Evolutionary conservation across 2,797 vertebrate genomes (phyloP).

Genomic region (Gallirallus australis): DNA sequence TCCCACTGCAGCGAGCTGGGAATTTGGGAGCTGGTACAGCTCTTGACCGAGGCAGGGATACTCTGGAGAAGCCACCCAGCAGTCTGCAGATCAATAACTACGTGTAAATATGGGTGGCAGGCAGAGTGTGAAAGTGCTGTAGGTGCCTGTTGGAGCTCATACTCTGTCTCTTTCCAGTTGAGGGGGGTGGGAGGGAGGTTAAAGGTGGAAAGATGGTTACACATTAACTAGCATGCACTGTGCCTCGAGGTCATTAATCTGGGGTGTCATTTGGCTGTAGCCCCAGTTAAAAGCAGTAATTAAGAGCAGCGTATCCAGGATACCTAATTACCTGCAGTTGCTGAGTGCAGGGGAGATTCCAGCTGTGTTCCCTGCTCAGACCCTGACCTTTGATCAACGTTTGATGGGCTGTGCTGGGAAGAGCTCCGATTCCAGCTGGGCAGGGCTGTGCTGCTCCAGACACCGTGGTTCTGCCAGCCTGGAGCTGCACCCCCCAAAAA

Average conservation of each 20-base stretch:
- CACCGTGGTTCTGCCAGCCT: background rate
- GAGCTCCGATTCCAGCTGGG: background rate
- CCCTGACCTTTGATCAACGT: background rate
- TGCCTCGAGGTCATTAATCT: background rate
- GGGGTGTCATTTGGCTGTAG: background rate
- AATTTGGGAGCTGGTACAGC: background rate
- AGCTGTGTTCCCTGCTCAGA: background rate
- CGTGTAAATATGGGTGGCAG: background rate
- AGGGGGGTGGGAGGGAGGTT: background rate
- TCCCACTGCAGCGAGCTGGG: background rate
- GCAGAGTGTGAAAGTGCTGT: background rate
- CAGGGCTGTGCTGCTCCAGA: rapidly evolving
- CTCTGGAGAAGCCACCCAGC: background rate
- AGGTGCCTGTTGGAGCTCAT: background rate
- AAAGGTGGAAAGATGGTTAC: background rate
- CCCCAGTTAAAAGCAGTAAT: background rate
- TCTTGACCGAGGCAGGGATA: background rate
- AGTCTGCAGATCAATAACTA: background rate
- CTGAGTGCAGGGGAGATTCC: background rate
- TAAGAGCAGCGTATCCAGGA: background rate
- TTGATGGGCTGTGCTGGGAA: background rate
- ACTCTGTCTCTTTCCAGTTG: conserved; percentile 12
- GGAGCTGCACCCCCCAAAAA: background rate
- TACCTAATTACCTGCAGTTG: background rate
- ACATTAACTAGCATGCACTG: background rate